These are phyloP conservation scores for Mystacornis crossleyi DNA, from an alignment of 2,113 vertebrate species.

Conservation along the genomic window DNA sequence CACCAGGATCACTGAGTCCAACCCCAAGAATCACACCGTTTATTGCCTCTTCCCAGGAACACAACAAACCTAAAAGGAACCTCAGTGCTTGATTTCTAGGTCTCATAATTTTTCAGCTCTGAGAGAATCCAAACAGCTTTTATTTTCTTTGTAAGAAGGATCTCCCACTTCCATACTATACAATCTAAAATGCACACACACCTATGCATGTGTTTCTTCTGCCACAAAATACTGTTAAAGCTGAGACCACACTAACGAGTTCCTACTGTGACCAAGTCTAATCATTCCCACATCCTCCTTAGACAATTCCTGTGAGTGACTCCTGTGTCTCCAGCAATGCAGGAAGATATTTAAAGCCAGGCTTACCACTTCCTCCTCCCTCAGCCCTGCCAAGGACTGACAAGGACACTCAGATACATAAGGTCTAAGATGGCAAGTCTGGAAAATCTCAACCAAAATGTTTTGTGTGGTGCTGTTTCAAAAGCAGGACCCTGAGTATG, in stretches of 20 bases:
- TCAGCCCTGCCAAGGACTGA: neutral
- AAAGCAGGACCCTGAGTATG: neutral
- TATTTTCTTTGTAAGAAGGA: neutral
- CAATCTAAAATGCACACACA: neutral
- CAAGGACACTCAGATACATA: neutral
- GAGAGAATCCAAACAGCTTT: neutral
- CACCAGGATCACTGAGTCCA: neutral
- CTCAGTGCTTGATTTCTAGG: neutral
- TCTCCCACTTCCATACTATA: neutral
- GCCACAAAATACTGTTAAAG: neutral
- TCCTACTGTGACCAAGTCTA: neutral
- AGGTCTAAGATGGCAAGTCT: neutral
- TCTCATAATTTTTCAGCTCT: neutral
- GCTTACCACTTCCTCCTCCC: neutral
- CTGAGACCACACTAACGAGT: neutral
- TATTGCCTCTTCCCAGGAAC: neutral
- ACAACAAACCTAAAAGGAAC: neutral
- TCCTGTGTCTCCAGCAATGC: neutral
- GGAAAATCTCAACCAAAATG: neutral
- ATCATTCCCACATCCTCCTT: neutral
- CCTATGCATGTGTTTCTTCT: rapidly evolving
- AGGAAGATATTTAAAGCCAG: neutral
- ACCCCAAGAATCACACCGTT: neutral
- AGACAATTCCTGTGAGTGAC: neutral
- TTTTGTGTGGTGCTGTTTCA: neutral